Percentiles rank a stretch among this genome's conserved stretches.
phyloP scores from a whole-genome alignment of 2,113 vertebrate species.

The Catagonus wagneri region DNA sequence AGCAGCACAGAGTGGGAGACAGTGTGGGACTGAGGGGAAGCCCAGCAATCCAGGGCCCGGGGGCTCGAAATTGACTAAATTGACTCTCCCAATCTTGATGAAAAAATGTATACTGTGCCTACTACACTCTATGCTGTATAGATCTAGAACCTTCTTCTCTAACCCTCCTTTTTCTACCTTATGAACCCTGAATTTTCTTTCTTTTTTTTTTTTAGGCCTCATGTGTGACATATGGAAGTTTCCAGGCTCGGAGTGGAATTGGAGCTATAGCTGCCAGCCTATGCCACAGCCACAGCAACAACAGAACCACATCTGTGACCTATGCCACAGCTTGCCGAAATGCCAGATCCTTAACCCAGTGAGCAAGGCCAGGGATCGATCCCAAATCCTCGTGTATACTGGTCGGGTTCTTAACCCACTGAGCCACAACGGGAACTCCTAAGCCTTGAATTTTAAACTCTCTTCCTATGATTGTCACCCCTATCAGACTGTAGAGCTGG shows the following conservation, averaged over 20 bases:
- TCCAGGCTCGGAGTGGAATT: no score
- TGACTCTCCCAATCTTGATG: neutral
- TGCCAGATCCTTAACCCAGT: no score
- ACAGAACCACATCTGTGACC: no score
- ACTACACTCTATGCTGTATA: neutral
- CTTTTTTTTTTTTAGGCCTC: no score
- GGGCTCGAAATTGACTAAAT: neutral
- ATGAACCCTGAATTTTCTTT: neutral
- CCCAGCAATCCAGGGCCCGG: neutral
- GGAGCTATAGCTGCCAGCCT: no score
- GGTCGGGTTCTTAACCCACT: no score
- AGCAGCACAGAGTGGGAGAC: neutral
- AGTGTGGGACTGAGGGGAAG: neutral
- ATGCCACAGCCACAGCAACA: no score
- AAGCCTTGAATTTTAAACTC: slow-evolving; percentile 11
- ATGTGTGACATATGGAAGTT: no score
- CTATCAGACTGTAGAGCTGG: neutral
- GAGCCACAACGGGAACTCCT: no score
- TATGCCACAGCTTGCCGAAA: no score
- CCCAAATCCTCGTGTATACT: no score
- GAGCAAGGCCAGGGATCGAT: no score
- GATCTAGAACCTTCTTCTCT: neutral
- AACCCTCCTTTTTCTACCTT: neutral
- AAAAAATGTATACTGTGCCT: neutral
- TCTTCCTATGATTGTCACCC: neutral